Evolutionary conservation across 1,140 invertebrate genomes (phyloP), one percentile per base, ranked within the genome.

Genomic region (Archivesica marissinica): DNA sequence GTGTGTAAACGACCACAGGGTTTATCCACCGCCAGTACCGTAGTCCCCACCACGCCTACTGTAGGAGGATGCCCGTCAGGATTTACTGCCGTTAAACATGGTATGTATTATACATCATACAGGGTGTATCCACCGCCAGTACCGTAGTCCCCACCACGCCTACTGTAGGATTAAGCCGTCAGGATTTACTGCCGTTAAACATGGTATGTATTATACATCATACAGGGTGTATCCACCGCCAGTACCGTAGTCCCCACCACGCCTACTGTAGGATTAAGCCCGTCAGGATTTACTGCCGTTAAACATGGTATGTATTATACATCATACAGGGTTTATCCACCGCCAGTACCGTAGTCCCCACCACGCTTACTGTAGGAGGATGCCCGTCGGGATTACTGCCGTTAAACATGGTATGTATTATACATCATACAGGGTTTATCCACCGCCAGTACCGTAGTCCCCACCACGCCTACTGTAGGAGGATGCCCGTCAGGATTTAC

Each of bases 21-120:
- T 4, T 50, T 74, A 13, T 33, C 41, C 17, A 39, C 70, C 11
- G 66, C 61, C 20, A 47, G 78, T 4, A 38, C n/a, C 15, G 33
- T 66, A 25, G 50, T 87, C 15, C 39, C 87, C 11, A 82, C 88
- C 25, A 77, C 82, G 1, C 59, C 61, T 9, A 23, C 75, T 0
- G 74, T 78, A 15, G 89, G 89, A 6, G 86, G 86, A 64, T 90
- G 89, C 75, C 88, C 89, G 3, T n/a, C 59, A 0, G 76, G 61
- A 1, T 89, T 86, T 54, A 61, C 54, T 23, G 50, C 78, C 38
- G 61, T 80, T 6, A 41, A 2, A 2, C 13, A 72, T 44, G 66
- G 66, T 72, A 72, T 39, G n/a, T n/a, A n/a, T n/a, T n/a, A n/a
- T n/a, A n/a, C n/a, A n/a, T n/a, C n/a, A n/a, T n/a, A n/a, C n/a